A percentile compares a stretch with the other conserved stretches of the same genome.
These are phyloP conservation scores for Avahi laniger DNA, from an alignment of 2,797 vertebrate genomes.

Conservation along the genomic window DNA sequence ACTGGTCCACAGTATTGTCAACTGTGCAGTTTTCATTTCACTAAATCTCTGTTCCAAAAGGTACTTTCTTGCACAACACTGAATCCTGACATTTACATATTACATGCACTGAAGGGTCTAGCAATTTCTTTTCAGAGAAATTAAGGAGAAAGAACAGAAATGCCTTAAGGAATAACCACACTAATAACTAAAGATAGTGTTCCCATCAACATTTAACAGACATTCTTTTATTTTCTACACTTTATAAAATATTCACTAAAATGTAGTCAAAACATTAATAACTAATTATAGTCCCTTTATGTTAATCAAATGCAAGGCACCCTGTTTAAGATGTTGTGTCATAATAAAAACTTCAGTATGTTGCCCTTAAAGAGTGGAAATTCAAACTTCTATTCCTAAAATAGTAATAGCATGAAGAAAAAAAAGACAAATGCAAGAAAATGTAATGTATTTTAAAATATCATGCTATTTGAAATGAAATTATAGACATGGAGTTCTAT, in stretches of 20 bases:
- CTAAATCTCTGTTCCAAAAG: background rate
- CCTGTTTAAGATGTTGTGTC: background rate
- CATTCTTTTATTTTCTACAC: background rate
- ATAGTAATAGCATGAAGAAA: background rate
- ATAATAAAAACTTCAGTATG: background rate
- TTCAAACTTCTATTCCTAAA: background rate
- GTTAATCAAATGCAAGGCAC: background rate
- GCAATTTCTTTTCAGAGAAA: conserved; percentile 30
- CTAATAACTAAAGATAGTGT: background rate
- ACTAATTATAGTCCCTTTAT: background rate
- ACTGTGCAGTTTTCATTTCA: background rate
- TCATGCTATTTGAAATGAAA: background rate
- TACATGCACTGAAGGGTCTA: background rate
- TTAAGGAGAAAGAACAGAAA: background rate
- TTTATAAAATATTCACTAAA: background rate
- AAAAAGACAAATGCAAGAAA: background rate
- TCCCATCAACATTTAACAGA: background rate
- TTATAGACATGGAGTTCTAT: background rate
- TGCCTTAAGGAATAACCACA: background rate
- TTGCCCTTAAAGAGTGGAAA: background rate
- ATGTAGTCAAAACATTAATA: background rate
- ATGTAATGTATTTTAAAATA: background rate
- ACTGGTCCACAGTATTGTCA: background rate
- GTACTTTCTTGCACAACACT: background rate
- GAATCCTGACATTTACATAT: conserved; percentile 36